These are phyloP conservation scores for Antidorcas marsupialis DNA, from an alignment of 2,113 vertebrate species.

Conservation along the genomic window DNA sequence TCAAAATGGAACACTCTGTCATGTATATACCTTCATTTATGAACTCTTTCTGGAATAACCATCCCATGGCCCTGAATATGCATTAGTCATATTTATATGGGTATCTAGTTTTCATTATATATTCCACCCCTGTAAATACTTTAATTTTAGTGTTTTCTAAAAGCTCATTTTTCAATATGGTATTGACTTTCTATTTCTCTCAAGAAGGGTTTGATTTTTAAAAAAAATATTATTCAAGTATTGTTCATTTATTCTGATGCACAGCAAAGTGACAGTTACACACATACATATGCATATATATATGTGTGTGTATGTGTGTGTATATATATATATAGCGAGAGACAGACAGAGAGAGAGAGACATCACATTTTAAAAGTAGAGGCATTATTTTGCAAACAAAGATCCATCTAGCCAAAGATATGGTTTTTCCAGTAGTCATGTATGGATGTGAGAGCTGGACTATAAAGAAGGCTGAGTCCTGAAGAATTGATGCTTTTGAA, in stretches of 20 bases:
- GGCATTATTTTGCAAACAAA: background rate
- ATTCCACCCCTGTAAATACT: background rate
- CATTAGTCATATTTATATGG: background rate
- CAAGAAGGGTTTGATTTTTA: background rate
- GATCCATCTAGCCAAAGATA: background rate
- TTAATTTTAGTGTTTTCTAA: background rate
- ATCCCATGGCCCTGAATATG: background rate
- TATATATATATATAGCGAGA: no score
- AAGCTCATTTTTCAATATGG: background rate
- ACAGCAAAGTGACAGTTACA: background rate
- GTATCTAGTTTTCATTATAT: background rate
- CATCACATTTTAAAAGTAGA: background rate
- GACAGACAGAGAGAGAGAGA: no score
- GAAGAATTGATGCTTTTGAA: background rate
- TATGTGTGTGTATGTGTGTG: accelerated
- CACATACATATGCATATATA: background rate
- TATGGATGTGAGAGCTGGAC: background rate
- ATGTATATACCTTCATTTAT: background rate
- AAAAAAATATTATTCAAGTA: background rate
- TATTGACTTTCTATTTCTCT: background rate
- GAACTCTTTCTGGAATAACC: background rate
- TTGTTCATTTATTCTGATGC: background rate
- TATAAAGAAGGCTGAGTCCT: background rate
- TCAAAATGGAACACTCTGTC: background rate
- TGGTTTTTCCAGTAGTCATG: background rate